A percentile compares a stretch with the other conserved stretches of the same genome.
These are phyloP conservation scores for Apostichopus parvimensis DNA, from an alignment of 35 echinoderm and acorn worm species.

Conservation along the genomic window DNA sequence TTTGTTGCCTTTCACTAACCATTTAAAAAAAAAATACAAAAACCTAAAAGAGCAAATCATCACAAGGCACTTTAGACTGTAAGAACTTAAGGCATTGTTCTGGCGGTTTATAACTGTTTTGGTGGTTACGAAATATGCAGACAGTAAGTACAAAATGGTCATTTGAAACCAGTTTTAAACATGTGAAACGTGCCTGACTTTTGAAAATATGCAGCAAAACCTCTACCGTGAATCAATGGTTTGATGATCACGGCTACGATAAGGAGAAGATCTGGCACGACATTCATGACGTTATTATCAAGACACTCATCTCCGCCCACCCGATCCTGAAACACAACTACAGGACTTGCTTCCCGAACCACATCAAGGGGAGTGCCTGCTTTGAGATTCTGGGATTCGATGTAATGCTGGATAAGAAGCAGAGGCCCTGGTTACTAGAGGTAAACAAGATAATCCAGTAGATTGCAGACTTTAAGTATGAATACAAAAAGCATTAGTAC, in stretches of 20 bases:
- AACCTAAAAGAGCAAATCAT: too few relatives aligned
- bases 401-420: slow-evolving; percentile 91
- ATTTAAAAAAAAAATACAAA: too few relatives aligned
- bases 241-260: slow-evolving; percentile 89
- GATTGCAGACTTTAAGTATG: not conserved
- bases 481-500: too few relatives aligned
- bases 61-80: too few relatives aligned
- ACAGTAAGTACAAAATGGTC: too few relatives aligned
- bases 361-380: slow-evolving; percentile 94
- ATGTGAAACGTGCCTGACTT: not conserved
- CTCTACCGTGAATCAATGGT: slow-evolving; percentile 86
- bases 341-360: slow-evolving; percentile 93
- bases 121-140: too few relatives aligned
- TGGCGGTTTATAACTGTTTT: not conserved
- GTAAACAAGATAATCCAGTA: slow-evolving; percentile 29
- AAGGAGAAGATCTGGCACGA: slow-evolving; percentile 88
- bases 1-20: too few relatives aligned
- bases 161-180: too few relatives aligned
- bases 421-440: slow-evolving; percentile 96
- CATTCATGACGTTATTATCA: slow-evolving; percentile 96
- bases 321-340: slow-evolving; percentile 99
- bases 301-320: slow-evolving; percentile 96
- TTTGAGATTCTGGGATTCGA: slow-evolving; percentile 99
- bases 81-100: too few relatives aligned
- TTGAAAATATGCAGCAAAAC: slow-evolving; percentile 62